A percentile compares a stretch with the other conserved stretches of the same genome.
Evolutionary conservation across 1,140 invertebrate species (phyloP).

Genomic region (Drosophila seguyi): DNA sequence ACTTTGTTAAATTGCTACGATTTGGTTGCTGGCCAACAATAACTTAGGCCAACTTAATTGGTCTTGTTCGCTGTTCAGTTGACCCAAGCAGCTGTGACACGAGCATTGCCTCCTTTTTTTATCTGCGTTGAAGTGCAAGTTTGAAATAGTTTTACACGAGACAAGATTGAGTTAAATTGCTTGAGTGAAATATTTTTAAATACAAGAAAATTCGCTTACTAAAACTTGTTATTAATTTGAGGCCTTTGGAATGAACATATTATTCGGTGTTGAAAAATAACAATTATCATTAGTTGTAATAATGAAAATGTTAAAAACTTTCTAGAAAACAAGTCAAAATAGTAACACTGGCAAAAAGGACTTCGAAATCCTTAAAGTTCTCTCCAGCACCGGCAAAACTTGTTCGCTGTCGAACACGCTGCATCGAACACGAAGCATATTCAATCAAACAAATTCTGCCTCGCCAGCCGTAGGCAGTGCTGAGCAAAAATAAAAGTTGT

Average conservation of each 20-base stretch:
- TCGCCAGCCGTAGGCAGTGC: no score
- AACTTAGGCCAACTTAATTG: constrained; percentile 70
- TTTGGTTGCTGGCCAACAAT: constrained; percentile 62
- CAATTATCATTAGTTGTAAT: neutral
- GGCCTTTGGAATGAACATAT: no score
- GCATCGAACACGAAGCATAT: neutral
- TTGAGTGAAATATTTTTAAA: neutral
- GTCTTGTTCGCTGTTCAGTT: constrained; percentile 39
- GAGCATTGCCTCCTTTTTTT: constrained; percentile 46
- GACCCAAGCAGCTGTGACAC: constrained; percentile 43
- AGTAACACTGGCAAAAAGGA: neutral
- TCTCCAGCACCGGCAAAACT: neutral
- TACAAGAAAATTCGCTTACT: neutral
- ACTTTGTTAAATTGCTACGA: constrained; percentile 70
- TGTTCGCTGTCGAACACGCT: constrained; percentile 1
- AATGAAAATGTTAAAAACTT: neutral
- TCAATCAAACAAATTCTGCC: neutral
- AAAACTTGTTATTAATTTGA: neutral
- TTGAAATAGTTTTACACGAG: constrained; percentile 19
- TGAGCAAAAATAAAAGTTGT: no score
- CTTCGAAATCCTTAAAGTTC: neutral
- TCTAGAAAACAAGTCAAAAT: neutral
- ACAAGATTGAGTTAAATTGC: neutral
- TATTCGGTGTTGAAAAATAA: no score
- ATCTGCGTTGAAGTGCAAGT: constrained; percentile 1